Conservation (phyloP, 2,888 invertebrate species). For the Drosophila austrosaltans region DNA sequence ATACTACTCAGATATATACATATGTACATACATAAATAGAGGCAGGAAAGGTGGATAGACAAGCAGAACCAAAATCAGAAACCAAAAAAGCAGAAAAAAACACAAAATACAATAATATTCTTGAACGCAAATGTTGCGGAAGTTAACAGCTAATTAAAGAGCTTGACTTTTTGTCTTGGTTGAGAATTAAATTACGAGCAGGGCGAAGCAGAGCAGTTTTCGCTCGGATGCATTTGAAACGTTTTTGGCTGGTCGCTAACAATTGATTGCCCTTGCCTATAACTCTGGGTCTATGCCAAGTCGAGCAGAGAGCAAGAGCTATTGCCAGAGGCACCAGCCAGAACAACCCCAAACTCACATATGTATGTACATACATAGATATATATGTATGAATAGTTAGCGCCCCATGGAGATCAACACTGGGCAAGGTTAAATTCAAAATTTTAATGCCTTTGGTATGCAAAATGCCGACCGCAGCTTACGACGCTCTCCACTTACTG, state of each 20-base stretch:
- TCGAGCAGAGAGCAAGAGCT: slow-evolving; percentile 73
- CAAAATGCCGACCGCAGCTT: slow-evolving; percentile 35
- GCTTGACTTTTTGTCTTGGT: slow-evolving; percentile 61
- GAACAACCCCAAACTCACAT: slow-evolving; percentile 29
- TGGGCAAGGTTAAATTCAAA: slow-evolving; percentile 68
- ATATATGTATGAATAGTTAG: not conserved
- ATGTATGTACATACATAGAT: not conserved
- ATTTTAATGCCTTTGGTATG: slow-evolving; percentile 67
- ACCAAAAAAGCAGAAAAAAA: not conserved
- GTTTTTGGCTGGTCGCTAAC: slow-evolving; percentile 42
- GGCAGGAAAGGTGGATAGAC: slow-evolving; percentile 40
- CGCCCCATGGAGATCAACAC: slow-evolving; percentile 70
- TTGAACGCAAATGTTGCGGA: slow-evolving; percentile 72
- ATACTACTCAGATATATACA: slow-evolving; percentile 22
- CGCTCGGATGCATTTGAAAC: slow-evolving; percentile 73
- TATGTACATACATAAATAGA: not conserved
- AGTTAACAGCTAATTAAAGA: slow-evolving; percentile 76
- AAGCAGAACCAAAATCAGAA: slow-evolving; percentile 32
- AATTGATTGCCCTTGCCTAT: slow-evolving; percentile 77
- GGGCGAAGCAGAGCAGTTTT: slow-evolving; percentile 24
- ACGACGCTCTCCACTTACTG: not conserved
- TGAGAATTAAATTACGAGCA: slow-evolving; percentile 69
- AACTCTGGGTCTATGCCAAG: slow-evolving; percentile 28
- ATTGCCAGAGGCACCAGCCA: slow-evolving; percentile 24
- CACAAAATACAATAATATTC: slow-evolving; percentile 45